Evolutionary conservation across 2,888 invertebrate genomes (phyloP).

Genomic region (Stegana nigrithorax): DNA sequence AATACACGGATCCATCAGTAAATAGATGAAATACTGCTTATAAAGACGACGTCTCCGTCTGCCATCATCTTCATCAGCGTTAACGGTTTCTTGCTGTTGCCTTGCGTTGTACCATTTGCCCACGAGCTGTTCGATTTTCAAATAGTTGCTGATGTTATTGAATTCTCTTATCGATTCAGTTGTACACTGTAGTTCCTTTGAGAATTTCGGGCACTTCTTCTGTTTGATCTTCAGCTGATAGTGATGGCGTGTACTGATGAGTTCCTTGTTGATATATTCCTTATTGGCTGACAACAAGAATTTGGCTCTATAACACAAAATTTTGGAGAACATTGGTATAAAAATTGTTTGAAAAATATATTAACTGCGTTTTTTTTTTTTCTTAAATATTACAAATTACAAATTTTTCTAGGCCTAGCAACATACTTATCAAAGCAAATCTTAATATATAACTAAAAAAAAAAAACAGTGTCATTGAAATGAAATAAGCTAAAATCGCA

Average conservation of each 20-base stretch:
- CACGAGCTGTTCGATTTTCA: background rate
- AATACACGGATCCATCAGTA: slow-evolving; percentile 47
- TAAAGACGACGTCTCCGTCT: background rate
- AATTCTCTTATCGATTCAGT: background rate
- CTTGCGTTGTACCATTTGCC: background rate
- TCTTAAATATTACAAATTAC: no score
- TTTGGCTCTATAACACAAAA: background rate
- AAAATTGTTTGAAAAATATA: no score
- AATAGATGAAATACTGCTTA: slow-evolving; percentile 38
- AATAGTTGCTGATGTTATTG: background rate
- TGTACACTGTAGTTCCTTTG: background rate
- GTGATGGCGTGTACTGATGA: background rate
- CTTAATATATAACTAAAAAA: no score
- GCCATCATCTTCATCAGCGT: background rate
- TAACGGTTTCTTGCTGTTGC: no score
- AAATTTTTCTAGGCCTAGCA: no score
- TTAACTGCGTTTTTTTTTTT: no score
- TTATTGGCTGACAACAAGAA: background rate
- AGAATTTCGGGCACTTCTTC: background rate
- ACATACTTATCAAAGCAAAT: no score
- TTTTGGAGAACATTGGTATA: background rate
- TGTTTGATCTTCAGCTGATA: background rate
- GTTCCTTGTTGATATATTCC: no score
- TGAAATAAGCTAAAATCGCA: no score
- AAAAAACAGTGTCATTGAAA: no score